phyloP scores from a whole-genome alignment of 92 coral and sea anemone genomes.

The Micromussa lordhowensis region DNA sequence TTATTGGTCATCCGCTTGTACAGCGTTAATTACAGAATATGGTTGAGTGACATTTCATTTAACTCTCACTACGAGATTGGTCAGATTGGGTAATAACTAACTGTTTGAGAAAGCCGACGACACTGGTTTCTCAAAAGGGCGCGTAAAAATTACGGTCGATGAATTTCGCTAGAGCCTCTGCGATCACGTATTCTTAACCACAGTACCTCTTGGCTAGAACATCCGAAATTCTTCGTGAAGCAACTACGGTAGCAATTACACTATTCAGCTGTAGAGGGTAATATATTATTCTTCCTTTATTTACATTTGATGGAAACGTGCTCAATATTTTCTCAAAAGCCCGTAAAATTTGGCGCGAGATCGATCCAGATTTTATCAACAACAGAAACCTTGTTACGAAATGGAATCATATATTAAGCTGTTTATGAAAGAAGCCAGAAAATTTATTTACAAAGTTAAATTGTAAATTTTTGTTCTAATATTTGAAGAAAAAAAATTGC shows the following conservation, averaged over 20 bases:
- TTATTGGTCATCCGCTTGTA: slow-evolving; percentile 64
- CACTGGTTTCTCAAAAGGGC: slow-evolving; percentile 6
- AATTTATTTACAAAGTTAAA: neutral
- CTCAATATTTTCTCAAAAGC: neutral
- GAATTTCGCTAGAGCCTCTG: neutral
- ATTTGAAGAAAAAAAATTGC: neutral
- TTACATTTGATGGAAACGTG: neutral
- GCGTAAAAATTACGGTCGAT: slow-evolving; percentile 5
- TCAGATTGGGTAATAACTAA: slow-evolving; percentile 14
- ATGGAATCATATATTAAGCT: neutral
- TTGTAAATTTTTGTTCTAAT: neutral
- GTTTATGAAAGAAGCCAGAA: neutral
- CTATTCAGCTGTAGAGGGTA: neutral
- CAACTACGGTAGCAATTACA: neutral
- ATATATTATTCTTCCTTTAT: neutral
- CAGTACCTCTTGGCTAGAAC: neutral
- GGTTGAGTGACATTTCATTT: slow-evolving; percentile 65
- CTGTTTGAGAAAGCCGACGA: slow-evolving; percentile 19
- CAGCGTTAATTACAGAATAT: slow-evolving; percentile 51
- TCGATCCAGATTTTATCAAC: neutral
- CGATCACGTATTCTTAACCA: neutral
- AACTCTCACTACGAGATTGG: slow-evolving; percentile 19
- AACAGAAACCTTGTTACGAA: neutral
- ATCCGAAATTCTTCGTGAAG: neutral
- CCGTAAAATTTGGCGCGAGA: neutral